Percentiles rank a stretch among this genome's conserved stretches.
phyloP scores from a whole-genome alignment of 2,888 invertebrate genomes.

The Drosophila colorata region DNA sequence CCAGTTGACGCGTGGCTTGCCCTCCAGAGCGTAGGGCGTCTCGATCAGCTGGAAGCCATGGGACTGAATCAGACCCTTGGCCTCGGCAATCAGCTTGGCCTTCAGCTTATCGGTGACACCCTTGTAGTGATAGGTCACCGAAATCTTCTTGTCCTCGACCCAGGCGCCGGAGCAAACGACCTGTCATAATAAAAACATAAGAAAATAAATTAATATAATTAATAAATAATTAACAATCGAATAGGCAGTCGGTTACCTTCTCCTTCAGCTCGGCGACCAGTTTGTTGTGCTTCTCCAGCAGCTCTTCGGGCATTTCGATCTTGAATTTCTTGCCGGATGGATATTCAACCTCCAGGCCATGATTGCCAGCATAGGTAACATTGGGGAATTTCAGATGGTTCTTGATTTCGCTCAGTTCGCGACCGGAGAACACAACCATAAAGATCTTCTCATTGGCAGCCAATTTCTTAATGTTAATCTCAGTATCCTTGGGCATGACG shows the following conservation, averaged over 20 bases:
- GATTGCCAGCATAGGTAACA: constrained; percentile 91
- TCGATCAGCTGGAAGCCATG: constrained; percentile 89
- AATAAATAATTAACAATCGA: background rate
- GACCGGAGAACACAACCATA: constrained; percentile 90
- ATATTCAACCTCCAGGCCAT: constrained; percentile 91
- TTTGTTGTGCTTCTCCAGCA: constrained; percentile 89
- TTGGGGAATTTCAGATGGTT: constrained; percentile 87
- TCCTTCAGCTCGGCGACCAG: constrained; percentile 89
- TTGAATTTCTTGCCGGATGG: constrained; percentile 91
- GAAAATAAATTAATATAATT: background rate
- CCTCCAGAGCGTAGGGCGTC: constrained; percentile 91
- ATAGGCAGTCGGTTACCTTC: constrained; percentile 84
- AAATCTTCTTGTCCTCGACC: constrained; percentile 92
- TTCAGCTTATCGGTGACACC: constrained; percentile 89
- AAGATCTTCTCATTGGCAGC: constrained; percentile 90
- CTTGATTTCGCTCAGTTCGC: constrained; percentile 90
- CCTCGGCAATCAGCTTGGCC: constrained; percentile 87
- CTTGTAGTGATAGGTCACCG: constrained; percentile 91
- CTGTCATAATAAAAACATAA: constrained; percentile 74
- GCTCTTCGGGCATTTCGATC: constrained; percentile 90
- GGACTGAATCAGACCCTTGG: constrained; percentile 88
- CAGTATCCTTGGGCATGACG: constrained; percentile 90
- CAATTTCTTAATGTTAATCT: constrained; percentile 89
- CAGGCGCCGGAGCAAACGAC: constrained; percentile 90
- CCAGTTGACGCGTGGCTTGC: constrained; percentile 92